Conservation (phyloP, 2,888 invertebrate genomes). For the Drosophila quinaria region DNA sequence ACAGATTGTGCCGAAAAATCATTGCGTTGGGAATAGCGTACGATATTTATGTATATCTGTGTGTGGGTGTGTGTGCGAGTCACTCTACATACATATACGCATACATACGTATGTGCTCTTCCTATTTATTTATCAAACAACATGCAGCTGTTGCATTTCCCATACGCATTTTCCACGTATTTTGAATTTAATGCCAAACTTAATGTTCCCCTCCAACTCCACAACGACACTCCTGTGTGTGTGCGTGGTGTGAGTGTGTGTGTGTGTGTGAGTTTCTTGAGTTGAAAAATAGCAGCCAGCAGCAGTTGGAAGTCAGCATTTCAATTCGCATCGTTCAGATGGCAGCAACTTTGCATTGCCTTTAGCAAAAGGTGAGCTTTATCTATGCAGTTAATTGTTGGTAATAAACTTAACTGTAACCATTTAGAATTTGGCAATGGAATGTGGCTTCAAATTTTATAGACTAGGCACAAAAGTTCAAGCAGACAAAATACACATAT, state of each 20-base stretch:
- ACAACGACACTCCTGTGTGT: neutral
- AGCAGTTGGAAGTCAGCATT: conserved; percentile 29
- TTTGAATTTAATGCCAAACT: conserved; percentile 63
- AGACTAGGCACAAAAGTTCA: conserved; percentile 32
- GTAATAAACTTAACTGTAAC: conserved; percentile 35
- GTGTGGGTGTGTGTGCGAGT: conserved; percentile 5
- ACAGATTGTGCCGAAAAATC: conserved; percentile 65
- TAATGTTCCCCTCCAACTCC: conserved; percentile 39
- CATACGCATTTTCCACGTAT: conserved; percentile 69
- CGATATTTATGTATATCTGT: conserved; percentile 11
- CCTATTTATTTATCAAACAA: conserved; percentile 74
- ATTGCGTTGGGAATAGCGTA: conserved; percentile 53
- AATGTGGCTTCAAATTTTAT: conserved; percentile 49
- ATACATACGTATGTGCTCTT: conserved; percentile 30
- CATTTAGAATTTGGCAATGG: conserved; percentile 30
- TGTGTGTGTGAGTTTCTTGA: conserved; percentile 37
- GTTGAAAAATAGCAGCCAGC: conserved; percentile 47
- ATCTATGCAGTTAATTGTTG: conserved; percentile 47
- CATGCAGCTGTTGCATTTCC: conserved; percentile 76
- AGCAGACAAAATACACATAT: conserved; percentile 22
- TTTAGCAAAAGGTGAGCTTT: conserved; percentile 25
- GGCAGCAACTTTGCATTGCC: conserved; percentile 33
- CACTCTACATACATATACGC: conserved; percentile 4
- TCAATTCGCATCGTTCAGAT: conserved; percentile 55
- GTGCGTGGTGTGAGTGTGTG: neutral